Conservation (phyloP, 2,797 vertebrate species). For the Mionectes olivaceus region DNA sequence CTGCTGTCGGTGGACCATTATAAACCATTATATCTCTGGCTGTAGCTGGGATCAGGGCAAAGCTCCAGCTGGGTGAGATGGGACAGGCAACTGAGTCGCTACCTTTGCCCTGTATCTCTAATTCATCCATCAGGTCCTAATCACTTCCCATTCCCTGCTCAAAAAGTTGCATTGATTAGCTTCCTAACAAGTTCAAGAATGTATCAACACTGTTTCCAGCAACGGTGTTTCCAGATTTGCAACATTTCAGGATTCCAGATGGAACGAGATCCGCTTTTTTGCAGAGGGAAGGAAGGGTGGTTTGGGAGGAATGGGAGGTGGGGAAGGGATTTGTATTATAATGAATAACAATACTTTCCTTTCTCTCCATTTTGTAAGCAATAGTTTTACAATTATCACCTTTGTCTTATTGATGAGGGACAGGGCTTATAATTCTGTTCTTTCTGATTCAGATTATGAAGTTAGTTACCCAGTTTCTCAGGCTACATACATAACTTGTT, state of each 20-base stretch:
- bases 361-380: neutral
- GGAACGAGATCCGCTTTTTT: neutral
- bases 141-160: neutral
- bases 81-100: neutral
- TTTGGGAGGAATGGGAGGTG: neutral
- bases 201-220: neutral
- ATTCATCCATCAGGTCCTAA: neutral
- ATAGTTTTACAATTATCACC: neutral
- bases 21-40: neutral
- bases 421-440: neutral
- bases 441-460: neutral
- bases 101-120: neutral
- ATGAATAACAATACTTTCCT: neutral
- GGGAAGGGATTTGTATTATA: accelerated
- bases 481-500: neutral
- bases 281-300: too few relatives aligned
- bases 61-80: neutral
- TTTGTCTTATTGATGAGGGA: neutral
- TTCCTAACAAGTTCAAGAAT: neutral
- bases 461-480: neutral
- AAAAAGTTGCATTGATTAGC: neutral
- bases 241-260: neutral
- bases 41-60: neutral
- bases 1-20: neutral
- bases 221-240: neutral